Evolutionary conservation across 2,113 vertebrate genomes (phyloP), one percentile per base, ranked within the genome.

Genomic region (Carassius auratus): DNA sequence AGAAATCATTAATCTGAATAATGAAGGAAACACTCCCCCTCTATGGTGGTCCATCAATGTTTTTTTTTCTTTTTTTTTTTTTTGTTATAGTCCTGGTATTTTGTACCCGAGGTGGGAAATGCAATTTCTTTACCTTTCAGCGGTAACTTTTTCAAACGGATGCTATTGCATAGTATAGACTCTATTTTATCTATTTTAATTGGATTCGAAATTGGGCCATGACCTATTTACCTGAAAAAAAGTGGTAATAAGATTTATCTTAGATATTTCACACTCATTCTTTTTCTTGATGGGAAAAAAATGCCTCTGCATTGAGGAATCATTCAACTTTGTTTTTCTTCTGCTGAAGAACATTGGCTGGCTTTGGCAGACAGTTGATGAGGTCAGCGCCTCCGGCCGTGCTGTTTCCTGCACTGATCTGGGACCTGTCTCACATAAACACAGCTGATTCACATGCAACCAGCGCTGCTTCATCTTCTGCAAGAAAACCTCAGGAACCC

Each of bases 361-460:
- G 48, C 73, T 66, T 76, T 77, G 66, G 74, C 23, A 83, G 57
- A 52, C 45, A 55, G 71, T 76, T 76, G 79, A 77, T 77, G 71
- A 76, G 55, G 36, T 52, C 78, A 85, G 57, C 36, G 48, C 69
- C 76, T 38, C 30, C 15, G 61, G 83, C 71, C 83, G 36, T 80
- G 59, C 71, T 81, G 73, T 73, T 86, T 88, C 84, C 84, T 80
- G 64, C 62, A 61, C 76, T 83, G 84, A 83, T 81, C 79, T 81
- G 79, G 79, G 62, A 76, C 74, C 79, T 62, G 30, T n/a, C 66
- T 57, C 55, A 78, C 73, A 83, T 69, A 86, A 85, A 76, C 76
- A 78, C 38, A 57, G 19, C 81, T 81, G 23, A 82, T 91, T 79
- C 85, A 86, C 64, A 88, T 89, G 88, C 85, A 80, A 66, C 50